These are phyloP conservation scores for Ophraella communa DNA, from an alignment of 2,888 invertebrate genomes.

Conservation along the genomic window DNA sequence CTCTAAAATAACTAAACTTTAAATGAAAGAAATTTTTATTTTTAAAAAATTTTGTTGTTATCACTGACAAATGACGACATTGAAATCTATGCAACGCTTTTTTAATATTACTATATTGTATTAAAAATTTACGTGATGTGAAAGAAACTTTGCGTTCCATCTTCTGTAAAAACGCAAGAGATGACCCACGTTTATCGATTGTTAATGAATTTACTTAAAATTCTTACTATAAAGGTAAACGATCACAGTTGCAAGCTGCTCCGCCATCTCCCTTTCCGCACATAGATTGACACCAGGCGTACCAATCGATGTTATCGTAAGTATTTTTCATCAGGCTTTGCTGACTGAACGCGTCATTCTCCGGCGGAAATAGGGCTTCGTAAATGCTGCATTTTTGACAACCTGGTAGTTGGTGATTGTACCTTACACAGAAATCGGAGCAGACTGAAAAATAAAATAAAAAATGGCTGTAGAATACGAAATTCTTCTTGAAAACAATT, in stretches of 20 bases:
- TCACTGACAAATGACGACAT: too few relatives aligned
- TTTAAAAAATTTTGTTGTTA: too few relatives aligned
- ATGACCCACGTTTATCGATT: background rate
- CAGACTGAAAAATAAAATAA: slow-evolving; percentile 55
- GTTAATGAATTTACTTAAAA: background rate
- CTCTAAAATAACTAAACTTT: too few relatives aligned
- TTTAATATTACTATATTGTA: too few relatives aligned
- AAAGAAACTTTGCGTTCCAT: too few relatives aligned
- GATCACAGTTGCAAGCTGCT: slow-evolving; percentile 78
- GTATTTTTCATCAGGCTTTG: slow-evolving; percentile 14
- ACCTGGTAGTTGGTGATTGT: slow-evolving; percentile 54
- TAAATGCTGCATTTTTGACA: slow-evolving; percentile 62
- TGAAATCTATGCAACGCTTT: too few relatives aligned
- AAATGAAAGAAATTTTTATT: too few relatives aligned
- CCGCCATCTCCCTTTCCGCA: slow-evolving; percentile 76
- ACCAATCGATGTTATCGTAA: slow-evolving; percentile 62
- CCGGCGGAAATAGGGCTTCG: slow-evolving; percentile 31
- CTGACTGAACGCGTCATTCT: background rate
- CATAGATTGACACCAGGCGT: slow-evolving; percentile 69
- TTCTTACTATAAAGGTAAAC: slow-evolving; percentile 63
- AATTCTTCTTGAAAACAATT: too few relatives aligned
- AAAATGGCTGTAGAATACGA: too few relatives aligned
- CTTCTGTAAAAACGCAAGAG: background rate
- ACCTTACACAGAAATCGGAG: slow-evolving; percentile 61
- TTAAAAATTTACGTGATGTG: too few relatives aligned